These are phyloP conservation scores for Eudemis profundana DNA, from an alignment of 2,888 invertebrate genomes.

Conservation along the genomic window DNA sequence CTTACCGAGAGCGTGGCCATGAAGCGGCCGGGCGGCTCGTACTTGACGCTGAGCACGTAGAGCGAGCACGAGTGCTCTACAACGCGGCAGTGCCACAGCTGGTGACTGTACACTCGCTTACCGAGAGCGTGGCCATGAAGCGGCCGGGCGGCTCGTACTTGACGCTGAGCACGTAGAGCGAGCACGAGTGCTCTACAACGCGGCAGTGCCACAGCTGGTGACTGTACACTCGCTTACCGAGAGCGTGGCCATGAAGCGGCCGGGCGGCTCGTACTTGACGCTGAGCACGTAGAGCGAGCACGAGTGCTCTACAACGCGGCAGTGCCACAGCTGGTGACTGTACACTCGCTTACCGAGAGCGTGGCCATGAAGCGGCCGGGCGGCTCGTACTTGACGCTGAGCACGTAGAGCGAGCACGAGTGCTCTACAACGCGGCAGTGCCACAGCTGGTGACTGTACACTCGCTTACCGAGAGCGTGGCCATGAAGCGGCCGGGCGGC, in stretches of 20 bases:
- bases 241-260: constrained; percentile 42
- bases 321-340: neutral
- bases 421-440: constrained; percentile 53
- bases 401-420: constrained; percentile 52
- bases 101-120: constrained; percentile 49
- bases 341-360: constrained; percentile 55
- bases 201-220: constrained; percentile 52
- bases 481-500: constrained; percentile 52
- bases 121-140: constrained; percentile 57
- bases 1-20: constrained; percentile 17
- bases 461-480: constrained; percentile 15
- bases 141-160: constrained; percentile 57
- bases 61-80: neutral
- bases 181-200: constrained; percentile 51
- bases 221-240: too few relatives aligned
- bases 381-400: constrained; percentile 59
- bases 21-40: constrained; percentile 52
- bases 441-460: constrained; percentile 54
- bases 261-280: constrained; percentile 49
- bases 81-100: neutral
- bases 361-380: constrained; percentile 57
- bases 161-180: constrained; percentile 60
- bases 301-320: neutral
- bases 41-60: constrained; percentile 10
- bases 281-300: constrained; percentile 1